Base-by-base conservation (phyloP, 2,797 vertebrate species). In the Ctenosaura bakeri region DNA sequence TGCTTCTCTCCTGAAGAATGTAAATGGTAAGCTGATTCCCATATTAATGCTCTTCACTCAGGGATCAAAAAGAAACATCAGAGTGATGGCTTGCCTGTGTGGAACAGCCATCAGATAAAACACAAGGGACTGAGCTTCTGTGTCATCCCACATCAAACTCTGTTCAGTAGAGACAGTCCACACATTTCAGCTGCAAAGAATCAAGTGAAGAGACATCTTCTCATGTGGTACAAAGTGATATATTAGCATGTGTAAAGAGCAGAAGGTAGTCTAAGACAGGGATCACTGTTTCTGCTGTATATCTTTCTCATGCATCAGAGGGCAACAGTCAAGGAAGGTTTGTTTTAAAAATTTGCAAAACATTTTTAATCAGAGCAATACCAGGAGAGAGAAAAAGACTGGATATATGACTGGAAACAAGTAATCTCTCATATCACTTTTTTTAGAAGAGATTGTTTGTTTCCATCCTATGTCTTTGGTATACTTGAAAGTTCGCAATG, bases 41-140 rank as follows among this genome's bases (percentile, higher is more conserved):
- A 74, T 35, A 24, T 59, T 46, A 54, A 73, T 56, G 38, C 54
- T 73, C 29, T 62, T 82, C 87, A 83, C 54, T 88, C 69, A 83
- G 16, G 20, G 54, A 64, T 76, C 46, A 81, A 88, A 88, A 71
- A 54, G 71, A 83, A 83, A 50, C 52, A 76, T 83, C 54, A 69
- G n/a, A 50, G 54, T 76, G 56, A 50, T 76, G 71, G n/a, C 54
- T 64, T 83, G 71, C 56, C 69, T 76, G 12, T 83, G n/a, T 64
- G 42, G 50, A 89, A 62, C 71, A 76, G 81, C 50, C 69, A 73
- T 89, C 54, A 83, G 38, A 89, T 50, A 83, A 81, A 76, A 50
- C 32, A 76, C 14, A 62, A 59, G 8, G 38, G 59, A 69, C 62
- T 29, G 38, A 66, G 6, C 18, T 69, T 83, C 52, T 64, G 24